A percentile compares a stretch with the other conserved stretches of the same genome.
Conservation (phyloP, 1,140 invertebrate genomes). For the Onthophagus taurus region DNA sequence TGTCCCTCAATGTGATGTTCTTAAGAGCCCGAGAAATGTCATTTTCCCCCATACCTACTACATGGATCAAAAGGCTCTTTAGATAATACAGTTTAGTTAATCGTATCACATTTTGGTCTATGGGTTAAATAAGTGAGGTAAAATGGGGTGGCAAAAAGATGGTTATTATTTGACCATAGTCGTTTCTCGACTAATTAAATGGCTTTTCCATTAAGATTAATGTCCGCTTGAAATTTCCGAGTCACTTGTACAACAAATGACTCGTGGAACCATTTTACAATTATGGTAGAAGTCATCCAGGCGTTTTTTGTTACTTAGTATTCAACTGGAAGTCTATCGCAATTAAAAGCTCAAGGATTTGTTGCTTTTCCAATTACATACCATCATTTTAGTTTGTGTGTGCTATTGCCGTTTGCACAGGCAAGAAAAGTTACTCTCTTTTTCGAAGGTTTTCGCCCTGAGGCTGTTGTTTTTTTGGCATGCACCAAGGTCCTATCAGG, state of each 20-base stretch:
- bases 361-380: constrained; percentile 27
- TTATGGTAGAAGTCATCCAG: not conserved
- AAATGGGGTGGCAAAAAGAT: constrained; percentile 38
- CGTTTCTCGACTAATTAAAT: constrained; percentile 35
- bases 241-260: constrained; percentile 30
- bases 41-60: no score
- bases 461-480: constrained; percentile 23
- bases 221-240: constrained; percentile 17
- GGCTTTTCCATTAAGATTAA: constrained; percentile 31
- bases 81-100: no score
- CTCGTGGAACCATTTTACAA: constrained; percentile 29
- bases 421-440: constrained; percentile 22
- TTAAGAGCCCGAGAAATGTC: no score
- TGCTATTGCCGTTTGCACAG: constrained; percentile 22
- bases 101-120: no score
- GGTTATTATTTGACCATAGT: constrained; percentile 32
- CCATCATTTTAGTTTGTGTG: constrained; percentile 22
- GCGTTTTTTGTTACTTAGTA: constrained; percentile 26
- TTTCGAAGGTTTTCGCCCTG: constrained; percentile 28
- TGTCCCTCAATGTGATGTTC: no score
- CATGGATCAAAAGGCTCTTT: no score
- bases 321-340: constrained; percentile 21
- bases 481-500: constrained; percentile 16
- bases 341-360: constrained; percentile 26
- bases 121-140: constrained; percentile 33